Evolutionary conservation across 2,113 vertebrate genomes (phyloP), one percentile per base, ranked within the genome.

Genomic region (Notechis scutatus): DNA sequence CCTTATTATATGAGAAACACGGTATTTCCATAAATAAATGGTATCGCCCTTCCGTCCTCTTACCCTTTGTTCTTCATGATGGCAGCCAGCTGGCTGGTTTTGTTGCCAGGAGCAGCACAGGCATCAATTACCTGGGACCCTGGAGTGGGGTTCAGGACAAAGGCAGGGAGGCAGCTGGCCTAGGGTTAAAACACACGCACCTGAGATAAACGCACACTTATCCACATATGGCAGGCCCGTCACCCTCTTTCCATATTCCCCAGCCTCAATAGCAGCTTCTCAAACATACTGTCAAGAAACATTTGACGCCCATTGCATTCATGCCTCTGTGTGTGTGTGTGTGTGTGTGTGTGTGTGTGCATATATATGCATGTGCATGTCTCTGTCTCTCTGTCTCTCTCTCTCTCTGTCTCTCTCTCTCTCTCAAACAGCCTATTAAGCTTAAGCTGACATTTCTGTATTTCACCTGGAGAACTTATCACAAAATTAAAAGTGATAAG

Each of bases 51-150:
- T 81, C 34, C 34, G 39, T 81, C 34, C 34, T 81, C 98, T 97
- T 96, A 99, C 98, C 99, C 99, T 93, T 98, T 99, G 97, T 99
- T 99, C 90, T 97, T 96, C 97, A 99, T 97, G 92, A 99, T 95
- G 94, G 99, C 99, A 20, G 99, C 99, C 93, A 99, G 95, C 89
- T 99, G 99, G 93, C 99, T 99, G 91, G 98, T 99, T 96, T 99
- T 99, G 96, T 99, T 99, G 14, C 99, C 99, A 0, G 99, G 99
- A 9, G 99, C 99, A 1, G 99, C 99, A 0, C 99, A 99, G 5
- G 99, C 99, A 42, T 99, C 99, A 0, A 99, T 98, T 86, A 99
- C 96, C 0, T 98, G 98, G 90, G 98, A 97, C 1, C 98, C 98
- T 0, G 97, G 93, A 0, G 97, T 96, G 0, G 99, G 98, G 39